Conservation (phyloP, 2,113 vertebrate genomes). For the Donacobius atricapilla region DNA sequence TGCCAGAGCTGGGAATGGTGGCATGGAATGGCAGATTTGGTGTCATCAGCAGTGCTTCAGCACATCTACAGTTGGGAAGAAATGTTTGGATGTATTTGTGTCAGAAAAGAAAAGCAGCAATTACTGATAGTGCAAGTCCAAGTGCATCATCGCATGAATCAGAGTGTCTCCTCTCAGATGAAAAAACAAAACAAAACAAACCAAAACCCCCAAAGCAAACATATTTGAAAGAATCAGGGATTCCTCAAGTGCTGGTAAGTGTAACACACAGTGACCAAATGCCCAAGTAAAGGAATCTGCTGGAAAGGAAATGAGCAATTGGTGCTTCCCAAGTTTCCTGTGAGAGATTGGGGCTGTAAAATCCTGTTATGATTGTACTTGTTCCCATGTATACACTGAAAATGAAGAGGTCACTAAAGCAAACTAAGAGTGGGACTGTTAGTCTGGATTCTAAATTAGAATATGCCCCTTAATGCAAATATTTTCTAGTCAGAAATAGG, state of each 20-base stretch:
- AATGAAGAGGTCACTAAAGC: not conserved
- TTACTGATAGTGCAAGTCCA: not conserved
- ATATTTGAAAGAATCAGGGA: not conserved
- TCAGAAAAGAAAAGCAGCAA: not conserved
- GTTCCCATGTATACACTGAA: not conserved
- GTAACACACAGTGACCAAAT: not conserved
- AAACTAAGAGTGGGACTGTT: not conserved
- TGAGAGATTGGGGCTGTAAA: not conserved
- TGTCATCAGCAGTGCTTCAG: not conserved
- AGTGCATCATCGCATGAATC: not conserved
- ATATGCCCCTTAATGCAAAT: not conserved
- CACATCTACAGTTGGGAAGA: not conserved
- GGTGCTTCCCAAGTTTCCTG: not conserved
- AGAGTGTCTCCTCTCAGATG: not conserved
- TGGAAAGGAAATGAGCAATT: not conserved
- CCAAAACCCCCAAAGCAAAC: not conserved
- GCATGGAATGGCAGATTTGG: not conserved
- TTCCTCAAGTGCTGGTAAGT: not conserved
- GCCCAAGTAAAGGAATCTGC: not conserved
- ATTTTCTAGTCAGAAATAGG: not conserved
- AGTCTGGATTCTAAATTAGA: not conserved
- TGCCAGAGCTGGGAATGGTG: not conserved
- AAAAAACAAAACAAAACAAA: not conserved
- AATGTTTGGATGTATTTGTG: not conserved
- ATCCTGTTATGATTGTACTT: not conserved